phyloP scores from a whole-genome alignment of 2,113 vertebrate genomes.

The Empidonax traillii region DNA sequence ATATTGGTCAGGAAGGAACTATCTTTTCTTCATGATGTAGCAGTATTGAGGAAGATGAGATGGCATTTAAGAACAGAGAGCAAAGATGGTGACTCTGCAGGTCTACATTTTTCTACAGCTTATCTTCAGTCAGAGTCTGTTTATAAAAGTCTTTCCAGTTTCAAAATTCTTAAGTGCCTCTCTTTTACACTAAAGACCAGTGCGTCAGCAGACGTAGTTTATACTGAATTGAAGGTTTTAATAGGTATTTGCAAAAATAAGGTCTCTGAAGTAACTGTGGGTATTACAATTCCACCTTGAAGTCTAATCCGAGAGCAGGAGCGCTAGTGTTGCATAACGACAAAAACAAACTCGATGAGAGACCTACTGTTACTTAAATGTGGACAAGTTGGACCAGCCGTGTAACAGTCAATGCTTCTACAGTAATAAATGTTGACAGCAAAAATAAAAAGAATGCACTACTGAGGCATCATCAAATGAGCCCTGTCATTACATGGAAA shows the following conservation, averaged over 20 bases:
- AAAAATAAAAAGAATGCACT: constrained; percentile 79
- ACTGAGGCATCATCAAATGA: constrained; percentile 72
- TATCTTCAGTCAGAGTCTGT: not conserved
- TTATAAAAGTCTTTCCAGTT: not conserved
- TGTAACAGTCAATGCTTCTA: constrained; percentile 73
- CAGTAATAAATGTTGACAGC: constrained; percentile 80
- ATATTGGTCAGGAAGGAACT: not conserved
- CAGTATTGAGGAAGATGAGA: not conserved
- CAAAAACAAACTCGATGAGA: constrained; percentile 65
- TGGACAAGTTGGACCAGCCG: constrained; percentile 71
- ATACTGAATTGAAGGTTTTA: constrained; percentile 25
- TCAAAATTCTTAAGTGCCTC: not conserved
- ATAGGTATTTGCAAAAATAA: constrained; percentile 42
- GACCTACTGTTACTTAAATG: constrained; percentile 71
- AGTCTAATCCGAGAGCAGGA: constrained; percentile 25
- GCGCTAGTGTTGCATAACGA: constrained; percentile 46
- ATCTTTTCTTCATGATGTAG: not conserved
- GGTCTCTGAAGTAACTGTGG: constrained; percentile 42
- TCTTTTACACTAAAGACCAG: not conserved
- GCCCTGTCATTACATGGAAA: constrained; percentile 73
- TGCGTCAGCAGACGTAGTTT: not conserved
- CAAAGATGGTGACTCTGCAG: not conserved
- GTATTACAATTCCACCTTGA: constrained; percentile 41
- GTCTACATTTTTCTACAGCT: not conserved
- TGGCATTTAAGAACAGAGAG: not conserved